Percentiles rank a stretch among this genome's conserved stretches.
Evolutionary conservation across 35 echinoderm and acorn worm genomes (phyloP).

Genomic region (Amphiura filiformis): DNA sequence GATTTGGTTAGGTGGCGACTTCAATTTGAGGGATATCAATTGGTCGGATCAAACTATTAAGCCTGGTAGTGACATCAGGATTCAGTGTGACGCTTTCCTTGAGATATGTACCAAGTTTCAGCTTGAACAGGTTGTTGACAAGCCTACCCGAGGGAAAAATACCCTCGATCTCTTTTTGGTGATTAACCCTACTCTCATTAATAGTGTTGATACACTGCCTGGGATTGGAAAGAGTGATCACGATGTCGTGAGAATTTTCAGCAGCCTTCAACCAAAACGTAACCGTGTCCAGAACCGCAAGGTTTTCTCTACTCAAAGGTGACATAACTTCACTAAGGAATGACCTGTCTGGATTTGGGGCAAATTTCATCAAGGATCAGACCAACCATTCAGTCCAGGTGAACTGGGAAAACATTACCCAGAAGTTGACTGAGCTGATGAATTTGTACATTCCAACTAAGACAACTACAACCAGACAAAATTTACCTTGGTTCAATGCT

Average conservation of each 20-base stretch:
- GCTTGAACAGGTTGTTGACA: too few species aligned
- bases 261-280: neutral
- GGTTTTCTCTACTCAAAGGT: neutral
- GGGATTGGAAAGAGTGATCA: neutral
- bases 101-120: too few species aligned
- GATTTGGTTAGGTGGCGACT: too few species aligned
- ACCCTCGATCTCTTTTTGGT: neutral
- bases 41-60: too few species aligned
- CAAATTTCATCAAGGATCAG: neutral
- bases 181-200: neutral
- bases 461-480: neutral
- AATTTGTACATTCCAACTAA: slow-evolving; percentile 5
- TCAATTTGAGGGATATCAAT: too few species aligned
- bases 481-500: neutral
- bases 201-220: neutral
- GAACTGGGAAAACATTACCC: neutral
- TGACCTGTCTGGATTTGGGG: neutral
- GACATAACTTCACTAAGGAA: neutral
- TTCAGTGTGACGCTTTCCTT: too few species aligned
- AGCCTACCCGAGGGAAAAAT: neutral
- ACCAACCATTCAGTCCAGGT: neutral
- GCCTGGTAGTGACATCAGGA: neutral
- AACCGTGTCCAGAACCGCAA: neutral
- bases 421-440: neutral
- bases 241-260: neutral